Conservation (phyloP, 2,797 vertebrate species). For the Sebastes taczanowskii region DNA sequence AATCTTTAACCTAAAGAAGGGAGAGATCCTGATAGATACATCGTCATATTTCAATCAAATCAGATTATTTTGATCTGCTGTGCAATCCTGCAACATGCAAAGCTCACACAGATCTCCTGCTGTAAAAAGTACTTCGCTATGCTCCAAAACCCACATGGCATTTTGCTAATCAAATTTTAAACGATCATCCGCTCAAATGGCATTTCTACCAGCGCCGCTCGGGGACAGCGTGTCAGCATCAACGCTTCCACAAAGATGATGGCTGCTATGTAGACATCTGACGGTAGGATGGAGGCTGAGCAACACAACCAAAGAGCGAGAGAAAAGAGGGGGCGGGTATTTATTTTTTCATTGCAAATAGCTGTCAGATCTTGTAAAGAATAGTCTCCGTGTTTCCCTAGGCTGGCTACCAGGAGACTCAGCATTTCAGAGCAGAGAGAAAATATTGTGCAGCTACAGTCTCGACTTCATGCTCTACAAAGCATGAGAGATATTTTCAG, state of each 20-base stretch:
- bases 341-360: conserved; percentile 51
- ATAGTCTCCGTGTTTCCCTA: conserved; percentile 15
- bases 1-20: neutral
- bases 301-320: conserved; percentile 30
- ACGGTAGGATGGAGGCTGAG: conserved; percentile 33
- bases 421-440: conserved; percentile 26
- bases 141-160: conserved; percentile 10
- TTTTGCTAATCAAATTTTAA: conserved; percentile 58
- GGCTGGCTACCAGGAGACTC: conserved; percentile 43
- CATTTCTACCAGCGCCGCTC: conserved; percentile 42
- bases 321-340: conserved; percentile 34
- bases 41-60: neutral
- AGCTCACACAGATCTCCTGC: neutral
- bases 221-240: conserved; percentile 53
- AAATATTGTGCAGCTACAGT: conserved; percentile 13
- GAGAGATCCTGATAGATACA: neutral
- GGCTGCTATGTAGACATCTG: conserved; percentile 35
- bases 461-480: conserved; percentile 34
- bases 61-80: neutral
- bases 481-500: conserved; percentile 28
- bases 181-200: conserved; percentile 43
- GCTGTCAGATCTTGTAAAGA: conserved; percentile 53
- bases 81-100: conserved; percentile 14
- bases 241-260: conserved; percentile 24
- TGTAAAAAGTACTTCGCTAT: neutral